phyloP scores from a whole-genome alignment of 2,888 invertebrate species.

The Isotomurus palustris region DNA sequence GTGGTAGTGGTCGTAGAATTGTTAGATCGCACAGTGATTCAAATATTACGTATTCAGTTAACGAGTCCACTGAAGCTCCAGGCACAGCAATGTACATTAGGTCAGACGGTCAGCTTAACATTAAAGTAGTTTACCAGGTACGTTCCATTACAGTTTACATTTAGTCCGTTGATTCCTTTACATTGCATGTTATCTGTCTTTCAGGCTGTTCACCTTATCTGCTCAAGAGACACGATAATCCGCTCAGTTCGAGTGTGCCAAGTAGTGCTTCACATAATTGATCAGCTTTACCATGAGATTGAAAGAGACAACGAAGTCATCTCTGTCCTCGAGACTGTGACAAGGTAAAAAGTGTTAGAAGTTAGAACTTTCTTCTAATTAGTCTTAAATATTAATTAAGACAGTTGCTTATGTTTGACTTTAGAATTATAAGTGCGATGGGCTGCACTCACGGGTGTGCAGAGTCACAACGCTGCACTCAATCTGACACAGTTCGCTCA shows the following conservation, averaged over 20 bases:
- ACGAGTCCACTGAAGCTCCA: slow-evolving; percentile 80
- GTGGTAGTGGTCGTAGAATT: slow-evolving; percentile 63
- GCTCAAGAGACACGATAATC: slow-evolving; percentile 75
- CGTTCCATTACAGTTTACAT: slow-evolving; percentile 2
- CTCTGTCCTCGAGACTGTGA: slow-evolving; percentile 41
- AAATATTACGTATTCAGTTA: slow-evolving; percentile 79
- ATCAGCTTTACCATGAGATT: slow-evolving; percentile 71
- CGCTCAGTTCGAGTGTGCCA: slow-evolving; percentile 87
- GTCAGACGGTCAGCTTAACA: slow-evolving; percentile 88
- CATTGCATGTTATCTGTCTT: slow-evolving; percentile 45
- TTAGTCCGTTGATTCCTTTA: neutral
- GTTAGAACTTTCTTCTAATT: neutral
- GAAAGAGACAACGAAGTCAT: slow-evolving; percentile 46
- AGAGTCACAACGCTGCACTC: slow-evolving; percentile 71
- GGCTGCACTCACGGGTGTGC: slow-evolving; percentile 96
- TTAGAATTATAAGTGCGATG: slow-evolving; percentile 75
- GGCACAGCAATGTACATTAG: slow-evolving; percentile 89
- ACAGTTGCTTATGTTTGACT: neutral
- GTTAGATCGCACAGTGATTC: slow-evolving; percentile 87
- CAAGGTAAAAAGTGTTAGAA: slow-evolving; percentile 31
- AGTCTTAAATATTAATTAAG: neutral
- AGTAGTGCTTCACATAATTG: slow-evolving; percentile 84
- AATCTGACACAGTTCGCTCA: slow-evolving; percentile 82
- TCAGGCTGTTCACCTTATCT: slow-evolving; percentile 79
- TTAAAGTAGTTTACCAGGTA: slow-evolving; percentile 79